phyloP scores from a whole-genome alignment of 2,797 vertebrate genomes.

The Stomatorhinus walkeri region DNA sequence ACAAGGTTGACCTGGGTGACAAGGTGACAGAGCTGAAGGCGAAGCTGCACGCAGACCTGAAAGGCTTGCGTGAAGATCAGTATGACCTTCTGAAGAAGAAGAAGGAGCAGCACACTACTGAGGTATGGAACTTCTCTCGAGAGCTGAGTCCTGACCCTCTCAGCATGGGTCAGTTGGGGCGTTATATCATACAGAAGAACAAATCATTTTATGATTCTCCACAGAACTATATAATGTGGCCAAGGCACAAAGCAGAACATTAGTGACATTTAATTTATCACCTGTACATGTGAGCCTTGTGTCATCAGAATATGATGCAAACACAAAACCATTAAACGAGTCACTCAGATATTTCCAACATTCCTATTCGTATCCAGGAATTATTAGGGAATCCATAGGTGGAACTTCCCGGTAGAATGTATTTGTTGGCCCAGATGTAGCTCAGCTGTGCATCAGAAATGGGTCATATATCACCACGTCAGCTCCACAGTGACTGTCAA shows the following conservation, averaged over 20 bases:
- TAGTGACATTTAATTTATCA: slow-evolving; percentile 1
- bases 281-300: neutral
- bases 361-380: neutral
- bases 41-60: slow-evolving; percentile 72
- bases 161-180: neutral
- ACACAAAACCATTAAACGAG: neutral
- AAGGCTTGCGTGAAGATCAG: slow-evolving; percentile 64
- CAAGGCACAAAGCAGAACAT: neutral
- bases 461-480: neutral
- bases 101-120: slow-evolving; percentile 75
- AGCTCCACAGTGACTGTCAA: neutral
- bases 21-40: slow-evolving; percentile 65
- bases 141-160: neutral
- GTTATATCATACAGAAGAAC: neutral
- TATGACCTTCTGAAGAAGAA: slow-evolving; percentile 65
- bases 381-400: neutral
- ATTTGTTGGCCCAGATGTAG: neutral
- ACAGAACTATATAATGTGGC: neutral
- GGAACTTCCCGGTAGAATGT: neutral
- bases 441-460: neutral
- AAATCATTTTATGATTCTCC: neutral
- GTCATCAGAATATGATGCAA: neutral
- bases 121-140: slow-evolving; percentile 56
- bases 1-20: slow-evolving; percentile 40
- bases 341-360: neutral